Conservation (phyloP, 1,140 invertebrate species). For the Bombus haemorrhoidalis region DNA sequence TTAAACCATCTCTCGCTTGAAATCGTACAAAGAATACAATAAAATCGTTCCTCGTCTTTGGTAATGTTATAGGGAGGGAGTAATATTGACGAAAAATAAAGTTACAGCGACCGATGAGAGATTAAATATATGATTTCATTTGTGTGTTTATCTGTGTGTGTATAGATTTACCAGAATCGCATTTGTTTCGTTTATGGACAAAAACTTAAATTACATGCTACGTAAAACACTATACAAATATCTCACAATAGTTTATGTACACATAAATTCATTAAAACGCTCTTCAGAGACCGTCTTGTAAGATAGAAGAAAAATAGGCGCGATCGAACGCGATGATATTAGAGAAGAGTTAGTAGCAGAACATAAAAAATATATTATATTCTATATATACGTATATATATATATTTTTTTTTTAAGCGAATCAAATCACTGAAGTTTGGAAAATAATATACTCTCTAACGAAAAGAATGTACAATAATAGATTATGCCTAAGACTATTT, state of each 20-base stretch:
- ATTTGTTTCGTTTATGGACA: slow-evolving; percentile 18
- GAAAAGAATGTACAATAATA: slow-evolving; percentile 50
- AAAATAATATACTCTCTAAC: slow-evolving; percentile 63
- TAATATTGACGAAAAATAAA: slow-evolving; percentile 30
- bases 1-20: slow-evolving; percentile 31
- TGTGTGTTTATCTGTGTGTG: neutral
- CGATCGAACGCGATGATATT: slow-evolving; percentile 22
- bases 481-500: slow-evolving; percentile 50
- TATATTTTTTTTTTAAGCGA: slow-evolving; percentile 43
- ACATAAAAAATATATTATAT: slow-evolving; percentile 55
- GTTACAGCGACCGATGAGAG: slow-evolving; percentile 33
- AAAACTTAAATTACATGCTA: slow-evolving; percentile 56
- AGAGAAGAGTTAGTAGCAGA: slow-evolving; percentile 7
- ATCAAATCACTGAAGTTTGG: slow-evolving; percentile 57
- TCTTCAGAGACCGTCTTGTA: slow-evolving; percentile 23
- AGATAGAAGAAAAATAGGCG: slow-evolving; percentile 28
- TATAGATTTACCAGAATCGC: slow-evolving; percentile 13
- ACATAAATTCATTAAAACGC: slow-evolving; percentile 47
- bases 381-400: slow-evolving; percentile 52
- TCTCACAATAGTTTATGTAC: slow-evolving; percentile 48
- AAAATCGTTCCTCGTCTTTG: slow-evolving; percentile 54
- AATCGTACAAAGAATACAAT: slow-evolving; percentile 56
- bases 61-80: slow-evolving; percentile 19
- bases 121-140: slow-evolving; percentile 3
- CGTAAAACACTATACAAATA: slow-evolving; percentile 52